phyloP scores from a whole-genome alignment of 2,888 invertebrate species.

The Machimus atricapillus region DNA sequence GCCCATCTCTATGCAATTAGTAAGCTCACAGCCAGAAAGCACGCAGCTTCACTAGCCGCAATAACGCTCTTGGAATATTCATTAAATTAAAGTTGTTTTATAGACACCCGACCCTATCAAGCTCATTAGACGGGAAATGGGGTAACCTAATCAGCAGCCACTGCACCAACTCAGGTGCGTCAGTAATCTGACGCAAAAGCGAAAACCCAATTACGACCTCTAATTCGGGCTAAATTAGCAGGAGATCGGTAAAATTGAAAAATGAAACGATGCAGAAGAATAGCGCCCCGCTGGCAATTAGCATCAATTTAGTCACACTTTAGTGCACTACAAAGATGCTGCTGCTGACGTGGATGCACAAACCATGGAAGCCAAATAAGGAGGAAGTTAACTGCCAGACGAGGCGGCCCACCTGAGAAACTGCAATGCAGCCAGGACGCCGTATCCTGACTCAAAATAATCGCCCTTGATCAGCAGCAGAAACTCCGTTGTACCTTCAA shows the following conservation, averaged over 20 bases:
- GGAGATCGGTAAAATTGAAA: conserved; percentile 2
- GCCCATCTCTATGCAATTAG: background rate
- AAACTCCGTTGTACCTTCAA: background rate
- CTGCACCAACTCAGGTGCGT: background rate
- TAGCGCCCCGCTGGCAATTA: background rate
- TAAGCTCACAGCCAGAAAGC: background rate
- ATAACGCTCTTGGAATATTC: background rate
- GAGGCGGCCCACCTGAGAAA: background rate
- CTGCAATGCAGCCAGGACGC: background rate
- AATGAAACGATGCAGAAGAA: conserved; percentile 20
- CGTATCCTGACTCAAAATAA: background rate
- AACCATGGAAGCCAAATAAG: background rate
- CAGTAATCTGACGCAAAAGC: background rate
- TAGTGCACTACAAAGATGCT: background rate
- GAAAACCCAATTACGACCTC: background rate
- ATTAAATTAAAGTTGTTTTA: background rate
- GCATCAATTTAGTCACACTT: background rate
- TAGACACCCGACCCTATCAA: background rate
- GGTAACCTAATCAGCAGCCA: background rate
- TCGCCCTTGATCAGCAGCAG: background rate
- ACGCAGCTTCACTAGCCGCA: background rate
- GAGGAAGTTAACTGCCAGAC: background rate
- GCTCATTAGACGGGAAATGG: background rate
- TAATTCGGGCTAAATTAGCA: background rate
- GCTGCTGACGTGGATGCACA: background rate